Evolutionary conservation across 2,797 vertebrate species (phyloP), one percentile per base, ranked within the genome.

Genomic region (Malacoctenus gilli): DNA sequence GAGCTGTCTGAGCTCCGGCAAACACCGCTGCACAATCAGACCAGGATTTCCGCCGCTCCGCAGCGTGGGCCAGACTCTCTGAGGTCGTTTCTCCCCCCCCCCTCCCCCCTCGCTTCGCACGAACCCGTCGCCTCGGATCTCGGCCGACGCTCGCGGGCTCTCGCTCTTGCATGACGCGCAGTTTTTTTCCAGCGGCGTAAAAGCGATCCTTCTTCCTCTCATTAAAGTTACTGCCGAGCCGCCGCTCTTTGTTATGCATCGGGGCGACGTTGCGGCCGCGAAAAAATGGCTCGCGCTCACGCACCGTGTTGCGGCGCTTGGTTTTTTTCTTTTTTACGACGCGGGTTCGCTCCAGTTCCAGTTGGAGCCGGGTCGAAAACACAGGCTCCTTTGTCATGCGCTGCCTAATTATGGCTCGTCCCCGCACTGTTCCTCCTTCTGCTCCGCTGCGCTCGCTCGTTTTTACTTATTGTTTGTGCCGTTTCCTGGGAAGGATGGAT

Each of bases 41-140:
- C 72, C 73, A 82, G 87, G 85, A 90, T 90, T 88, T 90, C 89
- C 82, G 76, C 78, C 76, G 68, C 87, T 86, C 77, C 81, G 68
- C 57, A 48, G 64, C 14, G 15, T 32, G 58, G 53, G 72, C 69
- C 70, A 75, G 74, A 63, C 78, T 69, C 71, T 74, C 15, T 18
- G 39, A 67, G 34, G 72, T n/a, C n/a, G n/a, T n/a, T n/a, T n/a
- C n/a, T n/a, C n/a, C n/a, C n/a, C n/a, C n/a, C n/a, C n/a, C n/a
- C n/a, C n/a, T 82, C 83, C 75, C 73, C 71, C 58, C 72, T 73
- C 40, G 35, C 65, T 83, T 80, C 40, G 69, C 82, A 74, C 79
- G 48, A 77, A 82, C 34, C 51, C 53, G n/a, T 20, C 30, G 11
- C 40, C 60, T 77, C 79, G 58, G 63, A 71, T 66, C 77, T 56